Conservation (phyloP, 2,797 vertebrate species). For the Eidolon dupreanum region DNA sequence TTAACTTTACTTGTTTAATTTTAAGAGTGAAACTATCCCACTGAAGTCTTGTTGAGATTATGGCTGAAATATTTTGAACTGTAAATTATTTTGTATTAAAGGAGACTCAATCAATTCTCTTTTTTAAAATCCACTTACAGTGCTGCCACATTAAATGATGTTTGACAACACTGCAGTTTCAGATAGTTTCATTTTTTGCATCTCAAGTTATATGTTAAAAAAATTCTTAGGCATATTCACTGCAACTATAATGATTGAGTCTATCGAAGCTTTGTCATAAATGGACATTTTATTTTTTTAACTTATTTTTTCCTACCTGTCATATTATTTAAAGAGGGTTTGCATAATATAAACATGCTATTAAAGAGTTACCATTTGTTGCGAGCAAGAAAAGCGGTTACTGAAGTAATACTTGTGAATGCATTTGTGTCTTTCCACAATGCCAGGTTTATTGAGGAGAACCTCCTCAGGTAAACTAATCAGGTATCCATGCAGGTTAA, state of each 20-base stretch:
- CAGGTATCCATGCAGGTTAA: too few species aligned
- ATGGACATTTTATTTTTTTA: background rate
- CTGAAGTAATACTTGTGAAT: too few species aligned
- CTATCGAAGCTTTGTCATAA: background rate
- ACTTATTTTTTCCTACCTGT: background rate
- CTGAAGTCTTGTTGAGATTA: constrained; percentile 45
- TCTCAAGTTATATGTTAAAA: constrained; percentile 9
- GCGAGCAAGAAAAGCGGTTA: too few species aligned
- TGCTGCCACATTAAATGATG: constrained; percentile 30
- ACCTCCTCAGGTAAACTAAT: too few species aligned
- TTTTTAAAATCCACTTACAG: constrained; percentile 9
- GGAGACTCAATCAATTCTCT: background rate
- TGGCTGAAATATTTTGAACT: constrained; percentile 56
- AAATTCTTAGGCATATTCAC: background rate
- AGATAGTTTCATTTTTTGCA: constrained; percentile 48
- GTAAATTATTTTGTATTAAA: constrained; percentile 24
- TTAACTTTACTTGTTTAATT: constrained; percentile 62
- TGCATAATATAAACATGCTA: background rate
- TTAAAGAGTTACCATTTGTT: background rate
- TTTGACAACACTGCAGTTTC: background rate
- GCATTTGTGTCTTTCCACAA: too few species aligned
- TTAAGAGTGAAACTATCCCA: constrained; percentile 15
- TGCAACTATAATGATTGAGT: background rate
- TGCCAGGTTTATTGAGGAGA: too few species aligned
- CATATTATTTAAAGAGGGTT: background rate